Evolutionary conservation across 1,140 invertebrate species (phyloP).

Genomic region (Dreissena rostriformis): DNA sequence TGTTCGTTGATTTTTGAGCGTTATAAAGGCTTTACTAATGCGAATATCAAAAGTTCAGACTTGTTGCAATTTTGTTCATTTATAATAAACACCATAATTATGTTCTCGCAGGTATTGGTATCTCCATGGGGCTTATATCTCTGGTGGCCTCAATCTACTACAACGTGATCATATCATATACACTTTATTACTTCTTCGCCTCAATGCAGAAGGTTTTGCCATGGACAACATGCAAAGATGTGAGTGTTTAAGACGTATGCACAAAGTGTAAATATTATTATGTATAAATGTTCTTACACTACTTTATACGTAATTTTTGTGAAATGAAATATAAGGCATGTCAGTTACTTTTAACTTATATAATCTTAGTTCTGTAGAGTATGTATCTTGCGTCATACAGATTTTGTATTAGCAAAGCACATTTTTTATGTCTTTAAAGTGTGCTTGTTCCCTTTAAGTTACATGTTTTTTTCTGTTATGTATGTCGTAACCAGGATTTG

Average conservation of each 20-base stretch:
- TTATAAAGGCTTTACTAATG: too few species aligned
- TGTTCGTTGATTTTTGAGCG: too few species aligned
- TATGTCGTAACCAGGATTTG: not conserved
- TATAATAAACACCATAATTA: not conserved
- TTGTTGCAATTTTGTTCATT: too few species aligned
- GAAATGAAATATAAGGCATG: not conserved
- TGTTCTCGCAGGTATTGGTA: not conserved
- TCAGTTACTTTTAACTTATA: not conserved
- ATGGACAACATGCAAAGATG: slow-evolving; percentile 82
- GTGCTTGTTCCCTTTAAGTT: not conserved
- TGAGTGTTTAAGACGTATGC: slow-evolving; percentile 46
- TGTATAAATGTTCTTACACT: not conserved
- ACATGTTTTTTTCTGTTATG: not conserved
- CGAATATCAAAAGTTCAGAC: too few species aligned
- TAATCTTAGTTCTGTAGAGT: too few species aligned
- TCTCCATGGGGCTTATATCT: not conserved
- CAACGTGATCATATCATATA: slow-evolving; percentile 78
- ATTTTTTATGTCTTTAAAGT: not conserved
- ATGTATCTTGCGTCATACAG: too few species aligned
- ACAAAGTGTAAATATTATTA: not conserved
- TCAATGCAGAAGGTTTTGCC: slow-evolving; percentile 80
- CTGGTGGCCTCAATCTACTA: not conserved
- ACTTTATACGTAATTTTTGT: not conserved
- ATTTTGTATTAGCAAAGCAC: too few species aligned
- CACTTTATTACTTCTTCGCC: slow-evolving; percentile 79